Evolutionary conservation across 2,113 vertebrate species (phyloP).

Genomic region (Proteles cristata): DNA sequence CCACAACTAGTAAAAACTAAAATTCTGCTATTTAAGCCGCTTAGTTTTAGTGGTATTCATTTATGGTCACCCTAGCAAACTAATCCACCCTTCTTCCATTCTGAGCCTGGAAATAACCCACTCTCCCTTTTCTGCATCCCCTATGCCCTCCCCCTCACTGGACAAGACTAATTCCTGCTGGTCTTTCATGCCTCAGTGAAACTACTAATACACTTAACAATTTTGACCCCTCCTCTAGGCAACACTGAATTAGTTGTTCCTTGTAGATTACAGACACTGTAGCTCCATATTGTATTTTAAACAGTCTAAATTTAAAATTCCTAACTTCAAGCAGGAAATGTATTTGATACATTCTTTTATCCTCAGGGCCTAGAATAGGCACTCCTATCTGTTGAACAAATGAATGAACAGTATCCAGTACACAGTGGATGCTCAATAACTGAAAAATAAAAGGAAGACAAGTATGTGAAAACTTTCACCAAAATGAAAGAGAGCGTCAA

Average conservation of each 20-base stretch:
- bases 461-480: background rate
- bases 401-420: background rate
- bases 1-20: background rate
- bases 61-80: background rate
- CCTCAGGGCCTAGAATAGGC: background rate
- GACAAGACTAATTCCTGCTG: background rate
- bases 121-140: background rate
- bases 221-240: background rate
- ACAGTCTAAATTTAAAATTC: background rate
- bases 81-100: background rate
- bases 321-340: background rate
- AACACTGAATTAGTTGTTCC: background rate
- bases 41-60: background rate
- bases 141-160: background rate
- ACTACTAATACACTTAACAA: background rate
- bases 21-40: background rate
- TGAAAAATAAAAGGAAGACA: slow-evolving; percentile 1
- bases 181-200: background rate
- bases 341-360: background rate
- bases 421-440: background rate
- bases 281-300: background rate
- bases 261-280: background rate
- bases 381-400: background rate
- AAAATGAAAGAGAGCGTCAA: background rate
- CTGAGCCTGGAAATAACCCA: background rate